These are phyloP conservation scores for Sycophaga agraensis DNA, from an alignment of 1,140 invertebrate genomes.

Conservation along the genomic window DNA sequence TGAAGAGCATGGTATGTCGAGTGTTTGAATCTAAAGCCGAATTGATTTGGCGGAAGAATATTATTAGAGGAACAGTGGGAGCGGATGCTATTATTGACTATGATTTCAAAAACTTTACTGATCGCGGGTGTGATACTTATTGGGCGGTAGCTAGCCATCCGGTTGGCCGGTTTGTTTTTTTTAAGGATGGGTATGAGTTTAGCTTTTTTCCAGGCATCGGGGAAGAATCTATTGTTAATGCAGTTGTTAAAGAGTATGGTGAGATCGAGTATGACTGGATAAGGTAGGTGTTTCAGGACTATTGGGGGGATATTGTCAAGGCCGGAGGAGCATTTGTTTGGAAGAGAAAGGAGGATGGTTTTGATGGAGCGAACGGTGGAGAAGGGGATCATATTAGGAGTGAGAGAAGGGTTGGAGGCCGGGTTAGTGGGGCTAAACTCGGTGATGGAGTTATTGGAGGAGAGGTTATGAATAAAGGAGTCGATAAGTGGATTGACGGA, in stretches of 20 bases:
- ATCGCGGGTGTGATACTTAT: conserved; percentile 1
- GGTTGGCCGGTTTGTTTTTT: background rate
- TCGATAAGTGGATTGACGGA: too few species aligned
- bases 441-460: too few species aligned
- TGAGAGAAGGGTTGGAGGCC: too few species aligned
- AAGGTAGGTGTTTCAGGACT: background rate
- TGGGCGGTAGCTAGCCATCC: conserved; percentile 2
- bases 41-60: conserved; percentile 12
- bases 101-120: conserved; percentile 14
- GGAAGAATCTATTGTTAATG: background rate
- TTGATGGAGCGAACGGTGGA: too few species aligned
- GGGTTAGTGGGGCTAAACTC: too few species aligned
- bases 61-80: background rate
- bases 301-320: conserved; percentile 11
- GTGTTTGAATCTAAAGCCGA: conserved; percentile 1
- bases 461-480: too few species aligned
- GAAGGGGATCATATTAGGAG: too few species aligned
- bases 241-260: conserved; percentile 10
- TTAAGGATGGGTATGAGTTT: conserved; percentile 19
- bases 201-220: background rate
- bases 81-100: background rate
- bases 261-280: background rate
- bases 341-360: too few species aligned
- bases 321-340: conserved; percentile 3
- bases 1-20: conserved; percentile 16